Evolutionary conservation across 2,113 vertebrate species (phyloP).

Genomic region (Alexandromys fortis): DNA sequence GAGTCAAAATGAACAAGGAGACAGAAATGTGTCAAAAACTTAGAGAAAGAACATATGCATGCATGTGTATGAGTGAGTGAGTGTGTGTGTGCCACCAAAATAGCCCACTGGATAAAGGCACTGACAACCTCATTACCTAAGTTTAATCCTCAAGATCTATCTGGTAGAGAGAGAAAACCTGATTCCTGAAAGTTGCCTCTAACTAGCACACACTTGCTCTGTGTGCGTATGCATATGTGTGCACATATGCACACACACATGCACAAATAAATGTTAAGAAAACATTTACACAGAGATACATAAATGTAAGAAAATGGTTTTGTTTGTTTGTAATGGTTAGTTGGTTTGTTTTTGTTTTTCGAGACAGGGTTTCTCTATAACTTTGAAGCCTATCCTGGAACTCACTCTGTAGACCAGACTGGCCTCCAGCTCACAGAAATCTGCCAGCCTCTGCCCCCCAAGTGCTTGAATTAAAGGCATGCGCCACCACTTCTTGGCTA

Average conservation of each 20-base stretch:
- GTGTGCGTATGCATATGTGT: not conserved
- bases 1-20: not conserved
- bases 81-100: not conserved
- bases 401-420: no score
- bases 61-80: not conserved
- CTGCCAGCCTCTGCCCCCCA: no score
- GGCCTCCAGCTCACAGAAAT: no score
- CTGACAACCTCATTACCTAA: not conserved
- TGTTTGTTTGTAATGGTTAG: no score
- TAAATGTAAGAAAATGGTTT: not conserved
- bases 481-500: no score
- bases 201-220: not conserved
- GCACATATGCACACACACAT: not conserved
- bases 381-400: no score
- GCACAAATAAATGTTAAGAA: not conserved
- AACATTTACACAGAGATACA: not conserved
- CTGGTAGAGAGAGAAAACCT: not conserved
- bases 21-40: not conserved
- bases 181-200: not conserved
- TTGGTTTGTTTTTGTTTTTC: no score
- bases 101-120: not conserved
- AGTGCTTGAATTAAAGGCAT: no score
- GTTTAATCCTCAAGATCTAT: not conserved
- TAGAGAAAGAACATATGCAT: not conserved
- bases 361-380: no score